Conservation (phyloP, 2,113 vertebrate genomes). For the Prionailurus bengalensis region DNA sequence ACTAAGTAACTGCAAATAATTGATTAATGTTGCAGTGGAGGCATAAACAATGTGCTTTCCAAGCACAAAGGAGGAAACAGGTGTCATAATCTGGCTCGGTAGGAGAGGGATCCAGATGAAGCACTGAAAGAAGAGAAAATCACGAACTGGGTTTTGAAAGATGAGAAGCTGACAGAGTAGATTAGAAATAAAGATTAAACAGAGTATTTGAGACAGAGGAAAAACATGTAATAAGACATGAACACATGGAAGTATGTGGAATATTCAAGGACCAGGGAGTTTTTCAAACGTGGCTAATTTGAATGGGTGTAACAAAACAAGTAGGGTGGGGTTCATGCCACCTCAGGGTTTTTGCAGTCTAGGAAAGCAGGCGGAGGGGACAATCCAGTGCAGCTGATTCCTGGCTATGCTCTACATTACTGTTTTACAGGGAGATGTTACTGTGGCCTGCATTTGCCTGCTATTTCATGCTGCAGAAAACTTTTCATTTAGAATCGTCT, state of each 20-base stretch:
- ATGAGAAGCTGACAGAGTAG: background rate
- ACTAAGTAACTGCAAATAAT: slow-evolving; percentile 55
- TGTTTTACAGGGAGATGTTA: background rate
- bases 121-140: background rate
- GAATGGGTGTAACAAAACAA: background rate
- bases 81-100: background rate
- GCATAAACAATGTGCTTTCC: background rate
- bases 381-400: no score
- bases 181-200: background rate
- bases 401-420: no score
- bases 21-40: background rate
- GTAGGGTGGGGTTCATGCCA: background rate
- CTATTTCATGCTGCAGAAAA: background rate
- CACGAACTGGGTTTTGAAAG: background rate
- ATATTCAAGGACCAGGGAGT: background rate
- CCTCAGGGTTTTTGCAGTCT: accelerated
- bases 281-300: background rate
- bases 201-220: background rate
- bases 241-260: background rate
- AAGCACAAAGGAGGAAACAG: background rate
- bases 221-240: background rate
- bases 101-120: background rate
- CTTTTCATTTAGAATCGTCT: background rate
- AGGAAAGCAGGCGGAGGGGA: accelerated
- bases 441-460: accelerated